A percentile compares a stretch with the other conserved stretches of the same genome.
Conservation (phyloP, 2,797 vertebrate species). For the Rhyacichthys aspro region DNA sequence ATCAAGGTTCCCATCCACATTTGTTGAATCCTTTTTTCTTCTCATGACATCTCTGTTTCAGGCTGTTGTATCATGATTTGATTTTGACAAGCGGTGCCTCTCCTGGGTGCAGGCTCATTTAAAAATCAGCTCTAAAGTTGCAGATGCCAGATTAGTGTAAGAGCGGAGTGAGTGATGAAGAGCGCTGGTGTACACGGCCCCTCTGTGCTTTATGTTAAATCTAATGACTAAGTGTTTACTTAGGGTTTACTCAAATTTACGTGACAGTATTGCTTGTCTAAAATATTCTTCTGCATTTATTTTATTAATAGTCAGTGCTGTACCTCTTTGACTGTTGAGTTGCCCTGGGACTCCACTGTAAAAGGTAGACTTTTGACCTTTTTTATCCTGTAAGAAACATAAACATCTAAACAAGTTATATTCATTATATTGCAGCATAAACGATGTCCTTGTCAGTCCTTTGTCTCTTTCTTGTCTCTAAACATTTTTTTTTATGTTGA, state of each 20-base stretch:
- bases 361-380: too few species aligned
- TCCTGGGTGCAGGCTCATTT: constrained; percentile 66
- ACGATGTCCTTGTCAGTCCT: too few species aligned
- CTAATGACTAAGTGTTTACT: constrained; percentile 41
- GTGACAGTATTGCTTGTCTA: constrained; percentile 23
- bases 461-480: too few species aligned
- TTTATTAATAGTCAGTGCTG: constrained; percentile 7
- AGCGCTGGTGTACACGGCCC: constrained; percentile 41
- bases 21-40: constrained; percentile 39
- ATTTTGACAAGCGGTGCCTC: constrained; percentile 59
- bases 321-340: constrained; percentile 38
- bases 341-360: too few species aligned
- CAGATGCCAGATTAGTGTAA: constrained; percentile 76
- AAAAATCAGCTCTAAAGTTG: constrained; percentile 62
- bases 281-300: constrained; percentile 12
- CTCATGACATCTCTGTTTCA: constrained; percentile 48
- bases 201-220: constrained; percentile 43
- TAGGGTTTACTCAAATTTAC: constrained; percentile 35
- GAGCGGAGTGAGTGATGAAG: constrained; percentile 69
- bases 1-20: constrained; percentile 8
- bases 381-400: too few species aligned
- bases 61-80: constrained; percentile 52
- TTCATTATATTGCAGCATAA: too few species aligned
- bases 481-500: too few species aligned
- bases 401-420: too few species aligned